Percentiles rank a stretch among this genome's conserved stretches.
These are phyloP conservation scores for Drosophila takahashii DNA, from an alignment of 1,140 invertebrate genomes.

Conservation along the genomic window DNA sequence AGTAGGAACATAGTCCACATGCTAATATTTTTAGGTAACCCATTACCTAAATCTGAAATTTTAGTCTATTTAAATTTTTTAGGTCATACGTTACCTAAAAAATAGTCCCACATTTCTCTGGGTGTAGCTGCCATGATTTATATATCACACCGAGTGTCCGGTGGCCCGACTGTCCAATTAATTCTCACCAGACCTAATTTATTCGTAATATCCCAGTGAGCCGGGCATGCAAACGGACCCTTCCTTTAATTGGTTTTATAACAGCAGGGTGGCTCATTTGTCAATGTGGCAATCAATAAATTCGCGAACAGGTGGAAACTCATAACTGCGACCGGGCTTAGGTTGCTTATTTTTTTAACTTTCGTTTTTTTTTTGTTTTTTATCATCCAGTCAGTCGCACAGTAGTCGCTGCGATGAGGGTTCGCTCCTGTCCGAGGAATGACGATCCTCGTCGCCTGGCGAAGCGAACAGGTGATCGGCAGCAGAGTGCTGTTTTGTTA, in stretches of 20 bases:
- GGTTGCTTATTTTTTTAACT: conserved; percentile 6
- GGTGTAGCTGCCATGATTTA: conserved; percentile 62
- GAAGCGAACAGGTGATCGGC: conserved; percentile 47
- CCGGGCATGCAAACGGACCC: conserved; percentile 38
- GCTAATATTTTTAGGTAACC: too few relatives aligned
- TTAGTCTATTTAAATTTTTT: too few relatives aligned
- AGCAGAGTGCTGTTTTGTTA: conserved; percentile 61
- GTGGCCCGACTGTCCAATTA: conserved; percentile 50
- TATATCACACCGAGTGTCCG: conserved; percentile 35
- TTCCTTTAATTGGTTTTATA: conserved; percentile 79
- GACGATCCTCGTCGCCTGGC: conserved; percentile 28
- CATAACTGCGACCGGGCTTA: conserved; percentile 47
- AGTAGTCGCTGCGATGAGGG: conserved; percentile 48
- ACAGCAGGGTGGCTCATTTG: conserved; percentile 74
- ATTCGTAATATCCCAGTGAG: conserved; percentile 32
- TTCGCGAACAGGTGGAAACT: conserved; percentile 76
- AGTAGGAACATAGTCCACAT: too few relatives aligned
- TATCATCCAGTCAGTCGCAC: conserved; percentile 7
- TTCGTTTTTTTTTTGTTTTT: conserved; percentile 11
- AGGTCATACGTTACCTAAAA: too few relatives aligned
- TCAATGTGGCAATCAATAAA: conserved; percentile 81
- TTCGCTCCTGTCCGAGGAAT: conserved; percentile 34
- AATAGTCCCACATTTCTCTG: too few relatives aligned
- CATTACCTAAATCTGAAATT: too few relatives aligned
- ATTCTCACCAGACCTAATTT: conserved; percentile 47